phyloP scores from a whole-genome alignment of 1,140 invertebrate species.

The Drosophila mayri region DNA sequence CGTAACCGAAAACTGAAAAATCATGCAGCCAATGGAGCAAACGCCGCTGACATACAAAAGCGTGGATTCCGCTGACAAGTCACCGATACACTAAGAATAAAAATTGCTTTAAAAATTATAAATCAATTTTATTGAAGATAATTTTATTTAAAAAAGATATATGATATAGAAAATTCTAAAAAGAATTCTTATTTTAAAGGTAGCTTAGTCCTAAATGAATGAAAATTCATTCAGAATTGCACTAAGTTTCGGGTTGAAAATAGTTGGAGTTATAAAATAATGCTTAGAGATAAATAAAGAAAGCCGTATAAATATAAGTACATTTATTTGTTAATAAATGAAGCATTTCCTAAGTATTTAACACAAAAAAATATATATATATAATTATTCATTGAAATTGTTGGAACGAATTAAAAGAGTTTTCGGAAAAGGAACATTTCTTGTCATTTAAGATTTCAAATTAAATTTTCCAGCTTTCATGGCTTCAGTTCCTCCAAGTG shows the following conservation, averaged over 20 bases:
- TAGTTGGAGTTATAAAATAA: no score
- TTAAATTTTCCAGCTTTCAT: background rate
- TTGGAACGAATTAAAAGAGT: no score
- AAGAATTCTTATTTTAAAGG: background rate
- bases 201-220: fast-evolving
- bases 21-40: conserved; percentile 78
- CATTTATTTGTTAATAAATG: no score
- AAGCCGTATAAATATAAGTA: background rate
- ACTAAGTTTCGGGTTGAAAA: background rate
- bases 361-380: no score
- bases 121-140: background rate
- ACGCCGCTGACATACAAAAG: conserved; percentile 71
- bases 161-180: background rate
- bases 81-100: conserved; percentile 23
- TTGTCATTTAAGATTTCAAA: no score
- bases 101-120: no score
- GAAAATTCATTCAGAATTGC: background rate
- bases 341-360: no score
- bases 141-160: background rate
- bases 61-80: conserved; percentile 58
- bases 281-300: fast-evolving
- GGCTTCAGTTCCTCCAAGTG: background rate
- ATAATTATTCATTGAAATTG: no score
- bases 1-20: conserved; percentile 60
- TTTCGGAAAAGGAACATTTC: no score